Evolutionary conservation across 2,888 invertebrate species (phyloP), one percentile per base, ranked within the genome.

Genomic region (Drosophila macrothrix): DNA sequence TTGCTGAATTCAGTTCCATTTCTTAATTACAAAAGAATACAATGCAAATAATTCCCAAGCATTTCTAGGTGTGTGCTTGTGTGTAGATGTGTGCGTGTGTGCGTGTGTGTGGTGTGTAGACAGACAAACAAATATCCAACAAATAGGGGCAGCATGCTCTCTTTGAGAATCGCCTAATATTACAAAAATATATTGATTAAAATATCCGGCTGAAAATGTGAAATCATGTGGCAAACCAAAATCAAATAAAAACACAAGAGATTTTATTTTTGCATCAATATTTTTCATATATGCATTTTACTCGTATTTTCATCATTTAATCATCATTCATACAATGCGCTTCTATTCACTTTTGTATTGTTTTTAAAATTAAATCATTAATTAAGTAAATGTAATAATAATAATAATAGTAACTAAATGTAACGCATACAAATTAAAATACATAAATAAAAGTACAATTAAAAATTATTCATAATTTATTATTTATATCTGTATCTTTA

Each of bases 331-430:
- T 88, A 82, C 83, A 82, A 79, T 78, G 80, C 80, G 58, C 54
- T 66, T 35, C 22, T 39, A 63, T 60, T 63, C 52, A 54, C 64
- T 61, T 69, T 79, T 78, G 68, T 73, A 66, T 66, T 79, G 53
- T 76, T 83, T 86, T 80, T 85, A 77, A 78, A 72, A 80, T 75
- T 90, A 90, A 88, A 77, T 87, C 90, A 75, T 89, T 89, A 90
- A 87, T 90, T 91, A 91, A 86, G 90, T 86, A 87, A 88, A 78
- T 82, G 80, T 90, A 90, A 91, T 91, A 89, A 85, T 87, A 83
- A 87, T 79, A 82, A 78, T 80, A 76, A 81, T 80, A 91, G 91
- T 84, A 88, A 86, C 88, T 85, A 86, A 91, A 90, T 85, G 78
- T 87, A 87, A 87, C 90, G 86, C 90, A 87, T 87, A 87, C 82